A percentile compares a stretch with the other conserved stretches of the same genome.
These are phyloP conservation scores for Columbina picui DNA, from an alignment of 2,113 vertebrate genomes.

Conservation along the genomic window DNA sequence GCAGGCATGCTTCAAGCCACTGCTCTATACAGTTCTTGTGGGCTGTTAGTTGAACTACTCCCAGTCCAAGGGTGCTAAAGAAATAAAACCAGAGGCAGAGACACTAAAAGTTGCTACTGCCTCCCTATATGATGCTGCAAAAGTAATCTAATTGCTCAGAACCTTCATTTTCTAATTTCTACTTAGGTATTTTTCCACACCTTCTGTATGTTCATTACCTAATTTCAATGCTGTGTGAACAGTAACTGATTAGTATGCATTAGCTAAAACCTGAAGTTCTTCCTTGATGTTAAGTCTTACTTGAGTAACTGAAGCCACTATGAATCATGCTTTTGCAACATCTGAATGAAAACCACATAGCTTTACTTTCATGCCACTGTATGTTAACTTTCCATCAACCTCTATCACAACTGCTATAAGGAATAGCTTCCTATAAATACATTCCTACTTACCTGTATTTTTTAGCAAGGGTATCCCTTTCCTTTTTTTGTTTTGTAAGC, in stretches of 20 bases:
- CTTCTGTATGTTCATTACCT: not conserved
- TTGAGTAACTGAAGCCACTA: not conserved
- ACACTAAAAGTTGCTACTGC: not conserved
- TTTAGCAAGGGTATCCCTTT: constrained; percentile 77
- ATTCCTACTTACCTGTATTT: constrained; percentile 74
- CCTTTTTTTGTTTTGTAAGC: constrained; percentile 73
- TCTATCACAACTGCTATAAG: not conserved
- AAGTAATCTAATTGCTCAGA: not conserved
- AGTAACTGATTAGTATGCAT: not conserved
- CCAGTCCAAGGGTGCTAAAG: not conserved
- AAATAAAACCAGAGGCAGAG: not conserved
- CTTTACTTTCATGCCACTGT: not conserved
- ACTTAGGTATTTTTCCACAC: not conserved
- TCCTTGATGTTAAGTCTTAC: not conserved
- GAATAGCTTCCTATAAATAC: not conserved
- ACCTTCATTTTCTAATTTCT: not conserved
- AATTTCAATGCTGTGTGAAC: not conserved
- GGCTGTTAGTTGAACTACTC: not conserved
- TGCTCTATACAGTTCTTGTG: not conserved
- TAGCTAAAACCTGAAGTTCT: not conserved
- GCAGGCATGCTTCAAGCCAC: not conserved
- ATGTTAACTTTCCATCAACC: not conserved
- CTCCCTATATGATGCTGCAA: not conserved
- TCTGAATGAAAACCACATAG: not conserved
- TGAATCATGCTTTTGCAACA: not conserved